Conservation (phyloP, 2,113 vertebrate species). For the Serilophus lunatus region DNA sequence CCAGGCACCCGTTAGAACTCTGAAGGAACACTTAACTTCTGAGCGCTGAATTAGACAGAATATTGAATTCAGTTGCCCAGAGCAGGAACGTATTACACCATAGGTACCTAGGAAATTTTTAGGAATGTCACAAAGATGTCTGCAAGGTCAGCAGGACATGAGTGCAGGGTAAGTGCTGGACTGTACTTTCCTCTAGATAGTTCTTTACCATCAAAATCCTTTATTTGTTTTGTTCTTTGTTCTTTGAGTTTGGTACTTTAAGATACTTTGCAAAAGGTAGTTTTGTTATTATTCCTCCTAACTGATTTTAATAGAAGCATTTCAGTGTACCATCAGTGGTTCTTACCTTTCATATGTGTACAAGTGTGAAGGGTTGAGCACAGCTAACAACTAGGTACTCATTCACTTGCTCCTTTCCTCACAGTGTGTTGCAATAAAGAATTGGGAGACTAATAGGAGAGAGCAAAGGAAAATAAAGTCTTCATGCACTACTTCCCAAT, state of each 20-base stretch:
- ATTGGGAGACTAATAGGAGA: rapidly evolving
- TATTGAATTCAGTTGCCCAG: background rate
- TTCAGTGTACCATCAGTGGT: background rate
- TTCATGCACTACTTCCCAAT: background rate
- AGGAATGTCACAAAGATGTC: background rate
- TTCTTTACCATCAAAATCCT: background rate
- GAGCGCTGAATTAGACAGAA: background rate
- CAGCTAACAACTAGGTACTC: background rate
- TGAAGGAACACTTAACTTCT: background rate
- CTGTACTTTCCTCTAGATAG: background rate
- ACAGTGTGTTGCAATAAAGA: background rate
- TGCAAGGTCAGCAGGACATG: background rate
- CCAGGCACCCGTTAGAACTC: background rate
- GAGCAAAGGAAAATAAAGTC: background rate
- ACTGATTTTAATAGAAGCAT: background rate
- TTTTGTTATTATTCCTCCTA: background rate
- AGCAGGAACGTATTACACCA: background rate
- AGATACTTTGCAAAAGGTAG: background rate
- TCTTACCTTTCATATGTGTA: background rate
- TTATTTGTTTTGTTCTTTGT: background rate
- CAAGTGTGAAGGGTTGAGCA: background rate
- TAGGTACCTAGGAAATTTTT: background rate
- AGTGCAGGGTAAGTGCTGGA: background rate
- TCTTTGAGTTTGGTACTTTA: background rate
- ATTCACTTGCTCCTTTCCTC: background rate